These are phyloP conservation scores for Carposina sasakii DNA, from an alignment of 1,140 invertebrate species.

Conservation along the genomic window DNA sequence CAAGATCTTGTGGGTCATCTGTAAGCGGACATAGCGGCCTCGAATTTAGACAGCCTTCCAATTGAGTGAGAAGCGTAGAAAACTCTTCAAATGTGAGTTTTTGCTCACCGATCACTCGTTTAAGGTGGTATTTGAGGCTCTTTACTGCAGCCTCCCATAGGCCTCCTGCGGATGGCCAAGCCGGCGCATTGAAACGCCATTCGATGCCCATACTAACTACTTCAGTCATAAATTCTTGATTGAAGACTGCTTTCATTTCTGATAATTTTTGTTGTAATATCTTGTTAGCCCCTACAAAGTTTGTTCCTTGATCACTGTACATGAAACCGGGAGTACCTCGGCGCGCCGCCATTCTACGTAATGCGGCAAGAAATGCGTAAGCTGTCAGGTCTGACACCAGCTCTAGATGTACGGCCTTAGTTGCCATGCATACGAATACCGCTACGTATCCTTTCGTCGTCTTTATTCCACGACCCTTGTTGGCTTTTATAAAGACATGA, in stretches of 20 bases:
- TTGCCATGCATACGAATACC: conserved; percentile 57
- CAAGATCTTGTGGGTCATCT: conserved; percentile 28
- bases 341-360: conserved; percentile 32
- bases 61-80: conserved; percentile 25
- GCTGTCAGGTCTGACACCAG: conserved; percentile 37
- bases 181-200: conserved; percentile 30
- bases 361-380: conserved; percentile 32
- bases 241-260: conserved; percentile 25
- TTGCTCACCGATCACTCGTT: conserved; percentile 23
- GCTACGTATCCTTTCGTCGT: conserved; percentile 49
- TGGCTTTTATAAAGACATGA: conserved; percentile 35
- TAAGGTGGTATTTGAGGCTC: conserved; percentile 25
- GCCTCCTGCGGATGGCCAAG: conserved; percentile 26
- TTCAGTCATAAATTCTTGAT: conserved; percentile 13
- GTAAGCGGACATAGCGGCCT: conserved; percentile 31
- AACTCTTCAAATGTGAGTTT: conserved; percentile 36
- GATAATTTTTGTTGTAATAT: conserved; percentile 11
- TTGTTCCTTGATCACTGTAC: conserved; percentile 31
- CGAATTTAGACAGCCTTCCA: conserved; percentile 38
- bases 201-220: conserved; percentile 24
- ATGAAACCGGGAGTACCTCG: conserved; percentile 24
- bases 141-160: neutral
- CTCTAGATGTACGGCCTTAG: conserved; percentile 59
- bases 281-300: conserved; percentile 32
- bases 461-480: conserved; percentile 28